Conservation (phyloP, 1,140 invertebrate genomes). For the Dreissena rostriformis region DNA sequence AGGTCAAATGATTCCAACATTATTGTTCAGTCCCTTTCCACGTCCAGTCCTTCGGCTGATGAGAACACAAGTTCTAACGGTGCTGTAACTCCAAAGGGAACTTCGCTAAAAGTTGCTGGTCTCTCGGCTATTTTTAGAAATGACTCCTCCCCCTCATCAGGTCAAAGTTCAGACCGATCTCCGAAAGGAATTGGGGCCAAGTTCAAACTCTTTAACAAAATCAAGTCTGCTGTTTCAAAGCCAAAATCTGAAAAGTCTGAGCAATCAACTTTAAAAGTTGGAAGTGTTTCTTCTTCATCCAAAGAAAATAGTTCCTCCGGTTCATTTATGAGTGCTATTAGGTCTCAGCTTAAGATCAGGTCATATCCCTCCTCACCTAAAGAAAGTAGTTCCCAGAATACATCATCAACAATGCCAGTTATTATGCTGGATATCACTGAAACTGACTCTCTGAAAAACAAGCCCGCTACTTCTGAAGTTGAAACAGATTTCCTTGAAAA, state of each 20-base stretch:
- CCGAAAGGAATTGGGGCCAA: conserved; percentile 9
- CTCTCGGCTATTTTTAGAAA: conserved; percentile 21
- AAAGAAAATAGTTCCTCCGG: conserved; percentile 15
- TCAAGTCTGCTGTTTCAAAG: conserved; percentile 37
- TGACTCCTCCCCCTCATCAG: not conserved
- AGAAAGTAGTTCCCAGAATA: conserved; percentile 33
- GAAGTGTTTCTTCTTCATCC: conserved; percentile 18
- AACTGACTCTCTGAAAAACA: not conserved
- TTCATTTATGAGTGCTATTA: conserved; percentile 13
- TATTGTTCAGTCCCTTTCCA: too few relatives aligned
- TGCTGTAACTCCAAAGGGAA: too few relatives aligned
- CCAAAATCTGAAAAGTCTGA: not conserved
- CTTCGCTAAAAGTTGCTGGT: conserved; percentile 25
- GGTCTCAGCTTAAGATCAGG: conserved; percentile 21
- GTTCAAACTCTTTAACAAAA: conserved; percentile 41
- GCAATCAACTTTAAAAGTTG: conserved; percentile 15
- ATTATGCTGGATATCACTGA: conserved; percentile 33
- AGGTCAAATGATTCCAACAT: too few relatives aligned
- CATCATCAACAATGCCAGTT: conserved; percentile 26
- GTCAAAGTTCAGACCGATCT: not conserved
- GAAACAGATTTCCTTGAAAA: not conserved
- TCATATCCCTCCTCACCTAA: conserved; percentile 46
- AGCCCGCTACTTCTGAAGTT: too few relatives aligned
- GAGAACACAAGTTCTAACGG: too few relatives aligned
- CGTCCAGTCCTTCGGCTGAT: too few relatives aligned